Evolutionary conservation across 2,888 invertebrate genomes (phyloP).

Genomic region (Megamerina dolium): DNA sequence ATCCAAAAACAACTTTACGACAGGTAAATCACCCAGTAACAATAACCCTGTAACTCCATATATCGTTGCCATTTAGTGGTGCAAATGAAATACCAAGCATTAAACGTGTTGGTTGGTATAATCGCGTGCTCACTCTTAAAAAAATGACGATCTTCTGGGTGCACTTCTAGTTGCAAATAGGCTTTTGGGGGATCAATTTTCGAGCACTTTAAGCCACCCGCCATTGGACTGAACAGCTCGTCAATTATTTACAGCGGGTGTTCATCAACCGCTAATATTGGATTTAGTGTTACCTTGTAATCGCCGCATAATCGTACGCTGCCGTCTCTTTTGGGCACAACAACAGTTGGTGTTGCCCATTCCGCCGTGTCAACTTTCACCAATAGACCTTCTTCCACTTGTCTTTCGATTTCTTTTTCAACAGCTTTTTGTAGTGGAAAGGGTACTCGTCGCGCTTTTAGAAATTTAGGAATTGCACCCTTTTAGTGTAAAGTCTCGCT

Average conservation of each 20-base stretch:
- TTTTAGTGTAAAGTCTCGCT: slow-evolving; percentile 20
- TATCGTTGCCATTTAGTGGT: slow-evolving; percentile 33
- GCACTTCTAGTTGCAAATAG: slow-evolving; percentile 38
- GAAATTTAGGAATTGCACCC: no score
- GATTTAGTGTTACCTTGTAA: slow-evolving; percentile 29
- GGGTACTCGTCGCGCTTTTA: slow-evolving; percentile 25
- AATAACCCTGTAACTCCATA: slow-evolving; percentile 33
- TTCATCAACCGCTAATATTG: slow-evolving; percentile 23
- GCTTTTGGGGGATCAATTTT: slow-evolving; percentile 36
- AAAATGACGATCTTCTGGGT: slow-evolving; percentile 29
- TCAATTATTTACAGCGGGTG: slow-evolving; percentile 29
- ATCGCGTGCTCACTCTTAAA: slow-evolving; percentile 37
- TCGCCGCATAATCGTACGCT: slow-evolving; percentile 26
- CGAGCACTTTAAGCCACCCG: slow-evolving; percentile 25
- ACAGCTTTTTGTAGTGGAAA: slow-evolving; percentile 19
- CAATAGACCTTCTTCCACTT: slow-evolving; percentile 16
- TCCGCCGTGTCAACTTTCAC: slow-evolving; percentile 23
- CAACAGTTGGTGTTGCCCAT: slow-evolving; percentile 36
- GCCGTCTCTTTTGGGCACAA: slow-evolving; percentile 28
- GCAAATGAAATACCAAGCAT: slow-evolving; percentile 35
- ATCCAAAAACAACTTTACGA: slow-evolving; percentile 28
- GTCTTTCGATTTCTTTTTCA: no score
- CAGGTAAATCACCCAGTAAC: slow-evolving; percentile 26
- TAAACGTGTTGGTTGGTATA: slow-evolving; percentile 33
- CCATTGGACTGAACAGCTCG: slow-evolving; percentile 23